Percentiles rank a stretch among this genome's conserved stretches.
These are phyloP conservation scores for Meteorus colon DNA, from an alignment of 2,888 invertebrate genomes.

Conservation along the genomic window DNA sequence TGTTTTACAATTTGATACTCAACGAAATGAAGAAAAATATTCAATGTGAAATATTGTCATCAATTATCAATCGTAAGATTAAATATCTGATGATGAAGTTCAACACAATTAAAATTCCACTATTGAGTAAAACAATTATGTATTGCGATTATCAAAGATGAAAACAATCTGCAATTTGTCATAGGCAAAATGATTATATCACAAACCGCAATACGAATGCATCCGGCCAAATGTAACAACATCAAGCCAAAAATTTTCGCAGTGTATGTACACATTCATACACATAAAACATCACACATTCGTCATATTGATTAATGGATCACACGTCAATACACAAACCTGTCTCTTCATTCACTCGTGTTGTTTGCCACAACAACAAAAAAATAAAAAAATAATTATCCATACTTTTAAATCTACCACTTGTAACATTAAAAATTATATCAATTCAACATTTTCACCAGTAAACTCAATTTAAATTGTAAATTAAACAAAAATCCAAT, in stretches of 20 bases:
- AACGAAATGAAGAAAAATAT: neutral
- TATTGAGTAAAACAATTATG: neutral
- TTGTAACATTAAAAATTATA: neutral
- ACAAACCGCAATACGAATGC: neutral
- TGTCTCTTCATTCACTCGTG: neutral
- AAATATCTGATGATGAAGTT: neutral
- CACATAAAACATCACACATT: conserved; percentile 25
- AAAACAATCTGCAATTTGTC: conserved; percentile 31
- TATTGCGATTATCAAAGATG: neutral
- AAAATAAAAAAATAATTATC: neutral
- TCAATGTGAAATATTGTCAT: neutral
- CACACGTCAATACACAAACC: too few species aligned
- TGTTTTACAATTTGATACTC: neutral
- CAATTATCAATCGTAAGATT: neutral
- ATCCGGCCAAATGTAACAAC: neutral
- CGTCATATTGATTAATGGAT: conserved; percentile 27
- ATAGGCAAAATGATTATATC: conserved; percentile 19
- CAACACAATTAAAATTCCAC: neutral
- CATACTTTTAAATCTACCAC: neutral
- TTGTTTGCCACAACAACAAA: neutral
- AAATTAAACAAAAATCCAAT: neutral
- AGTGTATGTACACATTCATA: neutral
- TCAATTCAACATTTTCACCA: neutral
- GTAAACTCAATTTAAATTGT: neutral
- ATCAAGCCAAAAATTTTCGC: conserved; percentile 20